Evolutionary conservation across 2,113 vertebrate species (phyloP), one percentile per base, ranked within the genome.

Genomic region (Recurvirostra avosetta): DNA sequence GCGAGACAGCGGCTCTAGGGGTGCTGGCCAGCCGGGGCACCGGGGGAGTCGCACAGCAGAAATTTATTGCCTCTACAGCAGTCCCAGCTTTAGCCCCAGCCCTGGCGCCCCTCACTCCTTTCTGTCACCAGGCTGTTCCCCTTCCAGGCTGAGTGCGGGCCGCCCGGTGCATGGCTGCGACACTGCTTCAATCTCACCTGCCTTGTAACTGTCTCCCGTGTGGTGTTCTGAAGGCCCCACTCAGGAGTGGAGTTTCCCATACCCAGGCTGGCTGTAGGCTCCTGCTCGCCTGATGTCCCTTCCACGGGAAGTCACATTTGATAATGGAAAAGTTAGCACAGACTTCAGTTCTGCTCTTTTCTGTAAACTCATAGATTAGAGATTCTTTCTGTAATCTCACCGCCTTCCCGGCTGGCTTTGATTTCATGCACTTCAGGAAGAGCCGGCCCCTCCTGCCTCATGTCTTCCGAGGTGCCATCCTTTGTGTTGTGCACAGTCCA

Each of bases 61-160:
- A 43, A 17, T 58, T 34, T 12, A 0, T 0, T 12, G n/a, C 22
- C 32, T 52, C 43, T 15, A 0, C 16, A 11, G 43, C 12, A 2
- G 7, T 14, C 34, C 11, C 55, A 34, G 62, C 66, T 36, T n/a
- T 3, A 56, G n/a, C 40, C 19, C 27, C 29, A 13, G 26, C 65
- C 38, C 52, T 6, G 34, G 5, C 20, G 19, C 72, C 68, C 26
- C 78, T 72, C 5, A 0, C 8, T n/a, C 29, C 20, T 12, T 26
- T 23, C 15, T 8, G 11, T 9, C 29, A 25, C 49, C 58, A 12
- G 49, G 40, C 49, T 17, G 20, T 8, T 67, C 38, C 55, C 50
- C 30, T 58, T 16, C 45, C 25, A 8, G 40, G 53, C 63, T 1
- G 15, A 49, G 71, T 5, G 32, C 6, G 3, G 40, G 52, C 50